Conservation (phyloP, 2,113 vertebrate genomes). For the Ailurus styani region DNA sequence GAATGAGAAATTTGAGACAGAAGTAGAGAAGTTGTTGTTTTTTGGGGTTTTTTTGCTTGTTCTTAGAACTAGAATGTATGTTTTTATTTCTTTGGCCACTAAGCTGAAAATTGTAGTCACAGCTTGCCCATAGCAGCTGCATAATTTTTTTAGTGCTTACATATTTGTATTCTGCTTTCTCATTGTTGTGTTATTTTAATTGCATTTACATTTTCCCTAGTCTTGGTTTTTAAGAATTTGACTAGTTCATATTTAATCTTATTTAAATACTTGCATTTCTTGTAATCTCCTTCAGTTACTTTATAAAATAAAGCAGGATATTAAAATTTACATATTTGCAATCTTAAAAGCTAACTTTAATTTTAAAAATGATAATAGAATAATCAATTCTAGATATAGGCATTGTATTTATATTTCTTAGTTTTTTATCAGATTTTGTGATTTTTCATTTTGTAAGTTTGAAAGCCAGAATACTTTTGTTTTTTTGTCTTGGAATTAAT, state of each 20-base stretch:
- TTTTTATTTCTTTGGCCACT: conserved; percentile 1
- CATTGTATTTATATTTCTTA: background rate
- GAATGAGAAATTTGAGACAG: background rate
- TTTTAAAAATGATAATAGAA: conserved; percentile 5
- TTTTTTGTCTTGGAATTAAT: background rate
- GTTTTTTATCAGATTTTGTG: background rate
- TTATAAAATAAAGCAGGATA: background rate
- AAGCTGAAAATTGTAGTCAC: background rate
- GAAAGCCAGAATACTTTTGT: background rate
- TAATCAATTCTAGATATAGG: background rate
- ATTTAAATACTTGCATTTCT: conserved; percentile 8
- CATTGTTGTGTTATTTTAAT: background rate
- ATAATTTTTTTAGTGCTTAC: background rate
- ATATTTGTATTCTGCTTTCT: background rate
- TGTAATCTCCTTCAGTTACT: background rate
- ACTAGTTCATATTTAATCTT: background rate
- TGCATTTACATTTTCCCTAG: conserved; percentile 7
- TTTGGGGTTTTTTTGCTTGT: background rate
- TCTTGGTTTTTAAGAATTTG: background rate
- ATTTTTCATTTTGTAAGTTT: conserved; percentile 4
- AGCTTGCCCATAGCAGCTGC: background rate
- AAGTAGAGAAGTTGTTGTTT: background rate
- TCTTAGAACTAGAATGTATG: background rate
- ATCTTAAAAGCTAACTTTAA: background rate
- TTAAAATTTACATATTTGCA: background rate